Base-by-base conservation (phyloP, 2,113 vertebrate species). In the Phrynosoma blainvillii region DNA sequence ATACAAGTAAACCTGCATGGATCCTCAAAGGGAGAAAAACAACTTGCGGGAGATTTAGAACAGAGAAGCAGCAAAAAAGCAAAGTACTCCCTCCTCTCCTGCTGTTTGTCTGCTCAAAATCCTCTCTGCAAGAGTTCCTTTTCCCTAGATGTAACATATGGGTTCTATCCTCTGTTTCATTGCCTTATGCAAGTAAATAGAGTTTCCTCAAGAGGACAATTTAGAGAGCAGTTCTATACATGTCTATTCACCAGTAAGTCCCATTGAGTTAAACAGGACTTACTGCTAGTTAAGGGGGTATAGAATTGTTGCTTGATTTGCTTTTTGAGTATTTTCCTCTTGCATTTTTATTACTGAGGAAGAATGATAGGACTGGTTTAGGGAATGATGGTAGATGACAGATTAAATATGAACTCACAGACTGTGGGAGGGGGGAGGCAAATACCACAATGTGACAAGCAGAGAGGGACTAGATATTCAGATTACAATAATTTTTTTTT, bases 321-420 rank as follows among this genome's bases (percentile, higher is more conserved):
- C 83, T 86, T 90, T 92, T 93, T 92, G 91, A 93, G 93, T 81
- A 92, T 93, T 90, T 91, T 91, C 88, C 68, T 3, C 1, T 89
- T 90, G 65, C 90, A 88, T 80, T 93, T 95, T 93, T 93, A 93
- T 93, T 95, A 93, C 92, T 92, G 68, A 92, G 86, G 84, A 78
- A 77, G 90, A 93, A 95, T 42, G 74, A 87, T 93, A 94, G 89
- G 84, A 94, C 92, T 93, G 94, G 93, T 93, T 94, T 95, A 93
- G 90, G 89, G 90, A 91, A 89, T 93, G 91, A 94, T 92, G 93
- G 89, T 73, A 88, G 93, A 90, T 94, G 94, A 94, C 93, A 93
- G 90, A 93, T 94, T 93, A 94, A 95, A 95, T 91, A 95, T 89
- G 90, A 94, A 89, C 88, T 91, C 86, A 89, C 80, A 92, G 62